These are phyloP conservation scores for Ivindomyrus marchei DNA, from an alignment of 2,113 vertebrate species.

Conservation along the genomic window DNA sequence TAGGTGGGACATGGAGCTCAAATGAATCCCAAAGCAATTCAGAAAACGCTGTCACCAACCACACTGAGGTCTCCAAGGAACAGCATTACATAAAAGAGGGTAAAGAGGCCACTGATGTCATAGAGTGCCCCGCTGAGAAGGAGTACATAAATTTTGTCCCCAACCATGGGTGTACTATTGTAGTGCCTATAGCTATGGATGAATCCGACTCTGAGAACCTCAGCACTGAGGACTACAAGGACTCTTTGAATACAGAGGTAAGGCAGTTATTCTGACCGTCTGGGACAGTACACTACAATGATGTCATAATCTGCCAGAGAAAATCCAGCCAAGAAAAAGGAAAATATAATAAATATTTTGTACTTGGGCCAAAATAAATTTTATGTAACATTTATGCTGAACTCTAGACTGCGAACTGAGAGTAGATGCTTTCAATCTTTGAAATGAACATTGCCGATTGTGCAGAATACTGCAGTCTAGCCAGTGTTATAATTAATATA, in stretches of 20 bases:
- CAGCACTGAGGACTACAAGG: conserved; percentile 93
- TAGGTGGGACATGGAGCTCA: conserved; percentile 82
- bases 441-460: background rate
- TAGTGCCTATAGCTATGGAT: conserved; percentile 87
- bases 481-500: background rate
- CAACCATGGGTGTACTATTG: conserved; percentile 82
- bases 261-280: background rate
- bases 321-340: background rate
- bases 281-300: background rate
- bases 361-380: background rate
- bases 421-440: background rate
- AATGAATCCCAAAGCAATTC: conserved; percentile 86
- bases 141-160: conserved; percentile 93
- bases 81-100: conserved; percentile 73
- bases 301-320: background rate
- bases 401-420: background rate
- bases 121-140: conserved; percentile 76
- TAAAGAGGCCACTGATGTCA: conserved; percentile 72
- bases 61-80: conserved; percentile 82
- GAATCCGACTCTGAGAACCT: conserved; percentile 97
- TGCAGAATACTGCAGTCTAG: background rate
- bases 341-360: background rate
- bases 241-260: conserved; percentile 78
- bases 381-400: background rate
- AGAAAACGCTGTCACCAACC: conserved; percentile 84